Evolutionary conservation across 1,140 invertebrate genomes (phyloP), one percentile per base, ranked within the genome.

Genomic region (Arctopsyche grandis): DNA sequence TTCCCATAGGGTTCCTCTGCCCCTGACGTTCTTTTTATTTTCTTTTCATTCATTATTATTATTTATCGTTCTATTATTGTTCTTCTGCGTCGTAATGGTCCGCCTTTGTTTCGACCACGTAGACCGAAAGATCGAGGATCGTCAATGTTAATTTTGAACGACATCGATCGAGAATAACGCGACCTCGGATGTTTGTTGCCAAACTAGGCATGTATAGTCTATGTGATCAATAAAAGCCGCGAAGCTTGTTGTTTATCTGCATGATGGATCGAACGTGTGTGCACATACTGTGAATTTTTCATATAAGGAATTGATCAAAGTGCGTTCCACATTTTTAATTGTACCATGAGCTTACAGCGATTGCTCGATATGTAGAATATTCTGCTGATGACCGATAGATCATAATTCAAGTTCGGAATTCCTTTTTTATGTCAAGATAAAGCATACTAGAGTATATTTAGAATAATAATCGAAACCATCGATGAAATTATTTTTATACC

Each of bases 131-230:
- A 14, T 14, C 16, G 10, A 52, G 48, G 12, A 52, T 52, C 48
- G 16, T 52, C 48, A 52, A 22, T 22, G 24, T 24, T 66, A 29
- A 66, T 29, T 66, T 66, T 22, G 63, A 66, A 26, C 63, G 24
- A 66, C 56, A 60, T 19, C 56, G 29, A 38, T 38, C 29, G 29
- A 38, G 29, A 7, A 38, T 38, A 38, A 7, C 29, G 56, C 56
- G 56, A 60, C 56, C 56, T 60, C 56, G 56, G 56, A 38, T 38
- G 56, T 16, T 60, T 21, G 56, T 60, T 60, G n/a, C 56, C 56
- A 21, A 60, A 19, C 56, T n/a, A 19, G 16, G 56, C 48, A 38
- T 38, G 29, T 38, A 38, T 4, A 38, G 29, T 38, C 29, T 1
- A 38, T 38, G 29, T 7, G 29, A 38, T 38, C 29, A 38, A 38